Conservation (phyloP, 2,797 vertebrate species). For the Champsocephalus gunnari region DNA sequence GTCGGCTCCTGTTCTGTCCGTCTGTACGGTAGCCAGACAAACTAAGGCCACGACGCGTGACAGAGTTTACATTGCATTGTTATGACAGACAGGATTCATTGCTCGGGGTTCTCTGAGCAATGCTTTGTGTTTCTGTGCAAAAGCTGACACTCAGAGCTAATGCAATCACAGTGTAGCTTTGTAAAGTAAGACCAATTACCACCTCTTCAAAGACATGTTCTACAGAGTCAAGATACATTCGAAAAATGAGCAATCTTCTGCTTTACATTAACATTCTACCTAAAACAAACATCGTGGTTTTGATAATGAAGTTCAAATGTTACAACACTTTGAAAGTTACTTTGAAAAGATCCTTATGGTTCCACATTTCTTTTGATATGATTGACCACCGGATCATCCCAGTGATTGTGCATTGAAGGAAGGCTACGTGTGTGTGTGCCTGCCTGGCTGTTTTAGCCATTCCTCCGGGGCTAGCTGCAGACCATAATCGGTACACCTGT, state of each 20-base stretch:
- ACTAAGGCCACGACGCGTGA: constrained; percentile 63
- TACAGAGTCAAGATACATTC: not conserved
- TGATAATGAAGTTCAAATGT: not conserved
- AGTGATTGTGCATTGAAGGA: constrained; percentile 31
- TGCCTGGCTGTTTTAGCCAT: constrained; percentile 63
- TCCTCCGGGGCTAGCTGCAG: constrained; percentile 74
- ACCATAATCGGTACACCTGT: constrained; percentile 87
- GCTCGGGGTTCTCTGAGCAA: constrained; percentile 57
- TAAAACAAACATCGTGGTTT: not conserved
- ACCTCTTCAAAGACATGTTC: not conserved
- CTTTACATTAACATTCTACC: not conserved
- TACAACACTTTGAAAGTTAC: not conserved
- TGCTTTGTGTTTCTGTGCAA: constrained; percentile 43
- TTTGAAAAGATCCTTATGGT: not conserved
- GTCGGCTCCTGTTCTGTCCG: constrained; percentile 15
- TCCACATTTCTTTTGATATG: not conserved
- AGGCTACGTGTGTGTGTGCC: constrained; percentile 26
- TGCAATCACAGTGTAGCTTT: constrained; percentile 15
- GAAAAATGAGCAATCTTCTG: not conserved
- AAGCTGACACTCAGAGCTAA: constrained; percentile 5
- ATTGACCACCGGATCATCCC: constrained; percentile 14
- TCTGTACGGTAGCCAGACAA: constrained; percentile 69
- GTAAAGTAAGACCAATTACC: not conserved
- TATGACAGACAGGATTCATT: constrained; percentile 71
- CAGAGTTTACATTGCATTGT: constrained; percentile 71